These are phyloP conservation scores for Allacma fusca DNA, from an alignment of 2,888 invertebrate species.

Conservation along the genomic window DNA sequence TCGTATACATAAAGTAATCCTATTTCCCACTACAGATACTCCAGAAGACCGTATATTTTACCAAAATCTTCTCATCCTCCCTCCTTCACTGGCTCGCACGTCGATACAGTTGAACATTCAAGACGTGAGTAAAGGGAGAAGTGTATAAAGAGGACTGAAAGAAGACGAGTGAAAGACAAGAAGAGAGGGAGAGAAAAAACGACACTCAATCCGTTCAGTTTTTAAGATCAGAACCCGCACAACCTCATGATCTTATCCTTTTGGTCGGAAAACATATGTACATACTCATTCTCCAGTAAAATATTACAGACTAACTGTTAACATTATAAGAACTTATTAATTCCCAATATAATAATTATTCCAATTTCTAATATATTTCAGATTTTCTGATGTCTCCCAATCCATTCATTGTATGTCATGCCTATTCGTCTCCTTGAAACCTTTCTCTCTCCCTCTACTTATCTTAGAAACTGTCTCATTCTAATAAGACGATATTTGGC, in stretches of 20 bases:
- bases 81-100: neutral
- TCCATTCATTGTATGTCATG: too few relatives aligned
- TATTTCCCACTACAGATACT: conserved; percentile 21
- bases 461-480: too few relatives aligned
- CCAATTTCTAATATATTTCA: too few relatives aligned
- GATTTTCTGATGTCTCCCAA: too few relatives aligned
- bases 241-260: neutral
- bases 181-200: neutral
- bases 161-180: neutral
- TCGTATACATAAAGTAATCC: conserved; percentile 37
- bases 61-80: conserved; percentile 1
- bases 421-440: too few relatives aligned
- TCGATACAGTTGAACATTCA: neutral
- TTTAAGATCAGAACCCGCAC: neutral
- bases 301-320: too few relatives aligned
- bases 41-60: conserved; percentile 4
- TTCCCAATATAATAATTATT: too few relatives aligned
- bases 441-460: too few relatives aligned
- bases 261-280: neutral
- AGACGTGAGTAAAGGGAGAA: neutral
- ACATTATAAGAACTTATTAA: too few relatives aligned
- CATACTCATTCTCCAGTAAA: too few relatives aligned
- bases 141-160: neutral
- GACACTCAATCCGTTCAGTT: neutral
- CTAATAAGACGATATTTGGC: too few relatives aligned